Evolutionary conservation across 92 coral and sea anemone genomes (phyloP).

Genomic region (Chrysogorgia sp.): DNA sequence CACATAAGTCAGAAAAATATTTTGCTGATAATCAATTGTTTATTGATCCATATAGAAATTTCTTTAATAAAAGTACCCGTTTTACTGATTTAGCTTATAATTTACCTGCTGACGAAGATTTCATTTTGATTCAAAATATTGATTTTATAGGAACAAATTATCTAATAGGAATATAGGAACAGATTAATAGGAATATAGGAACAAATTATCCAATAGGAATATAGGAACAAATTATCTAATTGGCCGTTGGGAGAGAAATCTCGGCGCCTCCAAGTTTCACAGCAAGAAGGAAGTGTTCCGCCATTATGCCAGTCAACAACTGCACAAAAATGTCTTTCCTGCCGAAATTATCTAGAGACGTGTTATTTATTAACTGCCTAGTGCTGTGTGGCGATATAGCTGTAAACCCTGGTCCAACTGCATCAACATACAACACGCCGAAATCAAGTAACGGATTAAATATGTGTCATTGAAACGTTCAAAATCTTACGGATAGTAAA

Average conservation of each 20-base stretch:
- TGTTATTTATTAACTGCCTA: slow-evolving; percentile 8
- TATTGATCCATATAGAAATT: no score
- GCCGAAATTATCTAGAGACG: slow-evolving; percentile 13
- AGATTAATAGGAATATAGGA: no score
- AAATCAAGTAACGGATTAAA: slow-evolving; percentile 17
- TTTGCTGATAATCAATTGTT: no score
- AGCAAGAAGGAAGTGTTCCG: slow-evolving; percentile 20
- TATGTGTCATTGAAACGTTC: slow-evolving; percentile 20
- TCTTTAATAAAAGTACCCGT: no score
- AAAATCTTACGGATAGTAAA: slow-evolving; percentile 20
- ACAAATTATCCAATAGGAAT: no score
- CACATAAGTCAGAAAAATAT: no score
- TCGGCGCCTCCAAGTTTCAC: slow-evolving; percentile 20
- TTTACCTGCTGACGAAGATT: no score
- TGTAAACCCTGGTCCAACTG: slow-evolving; percentile 27
- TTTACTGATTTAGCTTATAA: no score
- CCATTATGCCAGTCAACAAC: slow-evolving; percentile 14
- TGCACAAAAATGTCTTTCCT: slow-evolving; percentile 6
- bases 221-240: neutral
- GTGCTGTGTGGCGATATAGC: slow-evolving; percentile 26
- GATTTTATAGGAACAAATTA: no score
- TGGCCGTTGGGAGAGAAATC: slow-evolving; percentile 25
- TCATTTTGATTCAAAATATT: no score
- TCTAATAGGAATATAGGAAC: no score
- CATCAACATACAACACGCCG: slow-evolving; percentile 4